phyloP scores from a whole-genome alignment of 2,113 vertebrate species.

The Blennius ocellaris region DNA sequence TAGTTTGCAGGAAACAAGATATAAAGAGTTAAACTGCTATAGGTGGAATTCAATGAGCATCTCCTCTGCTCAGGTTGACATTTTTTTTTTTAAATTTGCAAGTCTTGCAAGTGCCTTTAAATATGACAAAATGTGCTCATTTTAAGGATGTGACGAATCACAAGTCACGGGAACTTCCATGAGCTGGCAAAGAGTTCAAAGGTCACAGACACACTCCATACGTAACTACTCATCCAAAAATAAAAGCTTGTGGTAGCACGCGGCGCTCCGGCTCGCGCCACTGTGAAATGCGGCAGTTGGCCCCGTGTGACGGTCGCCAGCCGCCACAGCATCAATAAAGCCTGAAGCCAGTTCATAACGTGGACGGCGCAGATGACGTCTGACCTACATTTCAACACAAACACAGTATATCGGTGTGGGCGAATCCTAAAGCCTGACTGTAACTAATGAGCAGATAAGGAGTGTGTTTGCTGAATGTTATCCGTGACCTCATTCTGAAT shows the following conservation, averaged over 20 bases:
- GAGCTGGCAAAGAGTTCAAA: slow-evolving; percentile 9
- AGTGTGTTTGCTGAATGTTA: slow-evolving; percentile 32
- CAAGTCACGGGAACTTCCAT: background rate
- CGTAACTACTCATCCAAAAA: slow-evolving; percentile 14
- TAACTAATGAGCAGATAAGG: slow-evolving; percentile 11
- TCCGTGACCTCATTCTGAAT: slow-evolving; percentile 29
- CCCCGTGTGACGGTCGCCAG: slow-evolving; percentile 16
- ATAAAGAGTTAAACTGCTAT: no score
- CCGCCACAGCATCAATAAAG: slow-evolving; percentile 48
- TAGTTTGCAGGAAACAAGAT: no score
- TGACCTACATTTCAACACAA: slow-evolving; percentile 51
- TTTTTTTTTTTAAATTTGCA: no score
- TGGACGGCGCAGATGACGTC: slow-evolving; percentile 55
- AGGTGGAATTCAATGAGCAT: no score
- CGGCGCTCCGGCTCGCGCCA: slow-evolving; percentile 22
- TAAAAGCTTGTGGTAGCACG: slow-evolving; percentile 18
- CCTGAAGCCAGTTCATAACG: slow-evolving; percentile 30
- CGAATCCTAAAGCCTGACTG: background rate
- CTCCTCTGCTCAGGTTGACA: no score
- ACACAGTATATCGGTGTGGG: background rate
- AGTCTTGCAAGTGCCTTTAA: no score
- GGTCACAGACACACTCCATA: background rate
- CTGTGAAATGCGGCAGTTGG: slow-evolving; percentile 41
- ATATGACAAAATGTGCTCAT: no score
- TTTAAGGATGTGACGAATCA: no score